Percentiles rank a stretch among this genome's conserved stretches.
phyloP scores from a whole-genome alignment of 1,140 invertebrate genomes.

The Danaus melanippus region DNA sequence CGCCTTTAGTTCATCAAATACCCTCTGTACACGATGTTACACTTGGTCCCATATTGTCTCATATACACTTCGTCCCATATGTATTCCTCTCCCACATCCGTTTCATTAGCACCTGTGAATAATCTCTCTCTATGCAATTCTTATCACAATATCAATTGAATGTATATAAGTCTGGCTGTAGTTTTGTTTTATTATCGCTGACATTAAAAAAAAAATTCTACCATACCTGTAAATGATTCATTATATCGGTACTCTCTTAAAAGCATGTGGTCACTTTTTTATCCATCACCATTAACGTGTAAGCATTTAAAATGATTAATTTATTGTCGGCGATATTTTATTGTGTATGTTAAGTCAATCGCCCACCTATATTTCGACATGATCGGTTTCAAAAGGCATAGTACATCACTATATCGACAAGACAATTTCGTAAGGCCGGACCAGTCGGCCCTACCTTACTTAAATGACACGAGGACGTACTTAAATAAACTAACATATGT shows the following conservation, averaged over 20 bases:
- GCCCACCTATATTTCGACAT: slow-evolving; percentile 34
- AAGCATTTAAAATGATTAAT: slow-evolving; percentile 19
- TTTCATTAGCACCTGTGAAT: slow-evolving; percentile 66
- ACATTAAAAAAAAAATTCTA: slow-evolving; percentile 11
- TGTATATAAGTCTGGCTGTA: slow-evolving; percentile 47
- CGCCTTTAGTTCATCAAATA: slow-evolving; percentile 54
- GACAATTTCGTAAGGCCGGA: slow-evolving; percentile 54
- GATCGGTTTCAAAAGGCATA: slow-evolving; percentile 50
- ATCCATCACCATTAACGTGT: slow-evolving; percentile 20
- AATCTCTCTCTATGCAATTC: slow-evolving; percentile 34
- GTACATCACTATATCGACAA: slow-evolving; percentile 45
- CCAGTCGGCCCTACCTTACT: slow-evolving; percentile 49
- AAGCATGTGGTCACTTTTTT: slow-evolving; percentile 21
- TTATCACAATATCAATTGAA: slow-evolving; percentile 23
- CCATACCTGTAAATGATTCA: slow-evolving; percentile 21
- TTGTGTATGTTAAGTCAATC: slow-evolving; percentile 30
- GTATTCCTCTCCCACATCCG: slow-evolving; percentile 29
- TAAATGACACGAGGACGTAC: slow-evolving; percentile 46
- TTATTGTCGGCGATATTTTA: slow-evolving; percentile 26
- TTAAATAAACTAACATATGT: slow-evolving; percentile 32
- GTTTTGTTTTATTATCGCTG: slow-evolving; percentile 20
- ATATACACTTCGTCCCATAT: slow-evolving; percentile 31
- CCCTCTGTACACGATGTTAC: slow-evolving; percentile 45
- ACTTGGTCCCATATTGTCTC: slow-evolving; percentile 28
- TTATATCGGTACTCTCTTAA: slow-evolving; percentile 20